These are phyloP conservation scores for Tamias sibiricus DNA, from an alignment of 2,113 vertebrate genomes.

Conservation along the genomic window DNA sequence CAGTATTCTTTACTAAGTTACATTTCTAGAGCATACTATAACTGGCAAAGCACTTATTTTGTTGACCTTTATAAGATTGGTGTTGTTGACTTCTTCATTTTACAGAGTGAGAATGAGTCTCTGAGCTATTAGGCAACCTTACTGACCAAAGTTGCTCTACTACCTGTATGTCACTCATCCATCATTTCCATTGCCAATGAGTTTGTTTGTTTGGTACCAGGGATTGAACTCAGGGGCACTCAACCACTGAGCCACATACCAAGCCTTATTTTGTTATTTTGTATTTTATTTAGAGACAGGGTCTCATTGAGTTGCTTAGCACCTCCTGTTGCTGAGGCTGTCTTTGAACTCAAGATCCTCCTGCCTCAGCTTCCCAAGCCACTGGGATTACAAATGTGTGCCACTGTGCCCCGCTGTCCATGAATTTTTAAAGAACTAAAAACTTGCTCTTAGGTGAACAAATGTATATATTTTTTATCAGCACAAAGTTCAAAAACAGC, in stretches of 20 bases:
- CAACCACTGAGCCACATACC: no score
- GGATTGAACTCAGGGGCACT: no score
- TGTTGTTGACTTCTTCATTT: not conserved
- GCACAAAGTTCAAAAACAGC: not conserved
- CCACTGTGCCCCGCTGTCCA: no score
- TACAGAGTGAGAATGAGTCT: not conserved
- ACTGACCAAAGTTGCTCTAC: not conserved
- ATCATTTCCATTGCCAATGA: not conserved
- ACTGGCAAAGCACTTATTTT: constrained; percentile 38
- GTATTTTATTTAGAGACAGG: no score
- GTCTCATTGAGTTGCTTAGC: no score
- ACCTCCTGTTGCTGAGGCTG: no score
- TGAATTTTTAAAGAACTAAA: constrained; percentile 35
- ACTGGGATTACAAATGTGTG: no score
- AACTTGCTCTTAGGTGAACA: not conserved
- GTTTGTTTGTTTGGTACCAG: no score
- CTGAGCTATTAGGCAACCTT: not conserved
- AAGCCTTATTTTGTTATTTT: no score
- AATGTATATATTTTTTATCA: no score
- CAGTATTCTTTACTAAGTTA: not conserved
- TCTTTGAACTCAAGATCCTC: no score
- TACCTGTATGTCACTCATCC: not conserved
- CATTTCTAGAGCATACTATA: constrained; percentile 31
- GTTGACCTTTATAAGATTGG: not conserved
- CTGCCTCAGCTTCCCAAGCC: no score